These are phyloP conservation scores for Tyto alba DNA, from an alignment of 2,113 vertebrate species.

Conservation along the genomic window DNA sequence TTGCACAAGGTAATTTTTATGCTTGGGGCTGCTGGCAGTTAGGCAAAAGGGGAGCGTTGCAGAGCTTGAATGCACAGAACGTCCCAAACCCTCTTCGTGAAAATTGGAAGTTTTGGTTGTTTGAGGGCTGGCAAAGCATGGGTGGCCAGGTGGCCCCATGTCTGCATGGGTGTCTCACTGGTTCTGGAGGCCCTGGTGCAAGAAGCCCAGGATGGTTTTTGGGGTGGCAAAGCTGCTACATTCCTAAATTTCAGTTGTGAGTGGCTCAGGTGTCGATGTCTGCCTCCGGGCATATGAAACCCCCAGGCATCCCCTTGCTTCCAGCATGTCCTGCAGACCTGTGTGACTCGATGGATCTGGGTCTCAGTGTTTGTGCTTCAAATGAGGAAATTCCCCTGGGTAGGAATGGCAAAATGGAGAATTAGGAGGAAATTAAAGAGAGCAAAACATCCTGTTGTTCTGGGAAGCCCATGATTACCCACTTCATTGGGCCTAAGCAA, in stretches of 20 bases:
- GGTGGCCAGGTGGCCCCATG: background rate
- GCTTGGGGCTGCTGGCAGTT: rapidly evolving
- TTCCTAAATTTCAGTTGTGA: background rate
- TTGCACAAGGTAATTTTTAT: background rate
- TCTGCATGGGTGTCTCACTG: background rate
- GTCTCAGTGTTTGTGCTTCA: background rate
- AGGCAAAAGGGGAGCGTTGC: background rate
- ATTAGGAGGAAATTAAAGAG: background rate
- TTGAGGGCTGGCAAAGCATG: background rate
- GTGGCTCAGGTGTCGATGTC: background rate
- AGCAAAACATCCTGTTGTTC: background rate
- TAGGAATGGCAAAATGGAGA: background rate
- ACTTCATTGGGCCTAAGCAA: background rate
- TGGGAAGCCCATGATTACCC: background rate
- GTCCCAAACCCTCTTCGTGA: rapidly evolving
- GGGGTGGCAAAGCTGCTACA: background rate
- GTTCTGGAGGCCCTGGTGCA: background rate
- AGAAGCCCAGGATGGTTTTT: background rate
- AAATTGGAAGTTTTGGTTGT: background rate
- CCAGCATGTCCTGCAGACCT: background rate
- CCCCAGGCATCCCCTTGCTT: background rate
- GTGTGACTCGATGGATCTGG: background rate
- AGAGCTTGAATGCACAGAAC: background rate
- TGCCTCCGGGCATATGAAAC: background rate
- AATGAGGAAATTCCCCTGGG: background rate